phyloP scores from a whole-genome alignment of 2,797 vertebrate species.

The Momotus momota region DNA sequence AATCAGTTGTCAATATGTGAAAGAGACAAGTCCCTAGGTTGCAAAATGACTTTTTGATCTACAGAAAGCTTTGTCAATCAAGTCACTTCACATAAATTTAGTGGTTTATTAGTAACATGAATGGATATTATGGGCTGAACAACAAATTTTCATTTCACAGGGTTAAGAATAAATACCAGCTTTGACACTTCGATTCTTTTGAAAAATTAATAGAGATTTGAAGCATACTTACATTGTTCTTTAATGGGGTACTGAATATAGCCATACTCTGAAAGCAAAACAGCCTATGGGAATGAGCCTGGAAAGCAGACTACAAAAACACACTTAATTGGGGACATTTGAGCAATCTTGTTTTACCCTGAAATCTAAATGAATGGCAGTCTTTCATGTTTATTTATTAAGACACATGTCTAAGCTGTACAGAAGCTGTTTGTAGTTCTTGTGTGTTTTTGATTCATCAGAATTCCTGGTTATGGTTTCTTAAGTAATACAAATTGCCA shows the following conservation, averaged over 20 bases:
- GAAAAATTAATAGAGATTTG: background rate
- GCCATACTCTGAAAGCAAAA: background rate
- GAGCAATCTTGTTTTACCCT: background rate
- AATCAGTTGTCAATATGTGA: background rate
- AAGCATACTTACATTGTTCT: background rate
- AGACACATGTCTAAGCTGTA: background rate
- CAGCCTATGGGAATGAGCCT: background rate
- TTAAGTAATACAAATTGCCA: background rate
- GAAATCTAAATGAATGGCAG: background rate
- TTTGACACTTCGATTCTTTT: background rate
- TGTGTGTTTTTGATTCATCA: background rate
- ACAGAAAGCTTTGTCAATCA: background rate
- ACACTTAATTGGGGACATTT: background rate
- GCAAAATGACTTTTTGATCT: background rate
- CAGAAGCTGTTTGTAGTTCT: background rate
- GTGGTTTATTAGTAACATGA: background rate
- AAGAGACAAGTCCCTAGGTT: background rate
- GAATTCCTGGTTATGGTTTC: background rate
- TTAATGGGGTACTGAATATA: background rate
- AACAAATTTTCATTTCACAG: background rate
- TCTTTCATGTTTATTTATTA: background rate
- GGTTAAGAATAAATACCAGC: background rate
- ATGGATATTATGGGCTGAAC: background rate
- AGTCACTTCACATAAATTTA: background rate
- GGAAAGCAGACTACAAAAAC: background rate